Evolutionary conservation across 1,140 invertebrate species (phyloP), one percentile per base, ranked within the genome.

Genomic region (Hyphantria cunea): DNA sequence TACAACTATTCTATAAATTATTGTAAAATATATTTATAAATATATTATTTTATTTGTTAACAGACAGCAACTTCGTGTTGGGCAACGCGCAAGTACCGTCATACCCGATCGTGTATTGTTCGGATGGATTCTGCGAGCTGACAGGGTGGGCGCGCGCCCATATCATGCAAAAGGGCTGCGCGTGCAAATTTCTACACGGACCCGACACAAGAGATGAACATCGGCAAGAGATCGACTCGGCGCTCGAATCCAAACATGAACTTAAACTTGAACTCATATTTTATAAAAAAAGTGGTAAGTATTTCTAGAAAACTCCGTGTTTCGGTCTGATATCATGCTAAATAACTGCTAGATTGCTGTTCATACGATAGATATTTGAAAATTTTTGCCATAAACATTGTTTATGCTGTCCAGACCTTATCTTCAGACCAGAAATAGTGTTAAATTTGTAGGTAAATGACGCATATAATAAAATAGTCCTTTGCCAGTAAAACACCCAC

Each of bases 31-130:
- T n/a, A n/a, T n/a, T n/a, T n/a, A n/a, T n/a, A n/a, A n/a, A n/a
- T n/a, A n/a, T n/a, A n/a, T n/a, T n/a, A n/a, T n/a, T n/a, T n/a
- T n/a, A n/a, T n/a, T n/a, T n/a, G n/a, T 49, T 37, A 48, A 68
- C 95, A 99, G 98, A 99, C 91, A 98, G 97, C 92, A 99, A 99
- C 93, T 99, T 99, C 92, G 98, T 99, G 76, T 93, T 99, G 86
- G 98, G 98, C 73, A 99, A 99, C 93, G 98, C 98, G 62, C 97
- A 98, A 92, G 97, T 98, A 66, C 94, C 95, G 65, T 89, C 94
- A 62, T 97, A 97, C 92, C 98, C 98, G 68, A 98, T 99, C 91
- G 98, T 99, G 64, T 99, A 99, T 92, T 99, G 98, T 92, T 98
- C 97, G 3, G 98, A 99, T 94, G 98, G 98, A 51, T 99, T 99